These are phyloP conservation scores for Mormyrus hasselquistii DNA, from an alignment of 2,797 vertebrate species.

Conservation along the genomic window DNA sequence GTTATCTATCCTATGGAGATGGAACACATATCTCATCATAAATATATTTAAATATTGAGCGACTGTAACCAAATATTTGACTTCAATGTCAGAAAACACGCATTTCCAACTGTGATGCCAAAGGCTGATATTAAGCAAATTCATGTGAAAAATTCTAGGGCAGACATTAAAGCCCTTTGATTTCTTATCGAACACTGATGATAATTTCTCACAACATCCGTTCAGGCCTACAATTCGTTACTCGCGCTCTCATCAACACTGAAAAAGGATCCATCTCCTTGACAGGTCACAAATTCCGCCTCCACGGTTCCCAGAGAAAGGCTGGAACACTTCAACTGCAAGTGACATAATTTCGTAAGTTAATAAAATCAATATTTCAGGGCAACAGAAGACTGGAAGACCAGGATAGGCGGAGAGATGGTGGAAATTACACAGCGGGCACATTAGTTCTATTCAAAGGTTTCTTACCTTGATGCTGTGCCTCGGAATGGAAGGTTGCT, in stretches of 20 bases:
- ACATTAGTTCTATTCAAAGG: not conserved
- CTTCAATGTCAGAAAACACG: not conserved
- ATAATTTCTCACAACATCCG: not conserved
- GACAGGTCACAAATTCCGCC: not conserved
- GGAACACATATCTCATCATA: not conserved
- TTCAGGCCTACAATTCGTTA: not conserved
- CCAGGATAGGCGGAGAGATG: not conserved
- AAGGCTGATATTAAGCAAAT: not conserved
- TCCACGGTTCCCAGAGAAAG: not conserved
- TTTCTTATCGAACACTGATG: not conserved
- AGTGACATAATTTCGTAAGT: not conserved
- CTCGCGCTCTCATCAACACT: not conserved
- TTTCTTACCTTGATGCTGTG: not conserved
- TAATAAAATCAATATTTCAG: not conserved
- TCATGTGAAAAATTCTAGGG: not conserved
- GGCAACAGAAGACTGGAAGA: not conserved
- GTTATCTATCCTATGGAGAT: not conserved
- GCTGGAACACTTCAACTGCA: not conserved
- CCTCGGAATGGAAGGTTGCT: not conserved
- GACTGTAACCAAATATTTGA: not conserved
- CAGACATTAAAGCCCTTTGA: not conserved
- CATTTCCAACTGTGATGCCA: slow-evolving; percentile 4
- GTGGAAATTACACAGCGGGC: not conserved
- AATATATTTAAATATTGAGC: not conserved
- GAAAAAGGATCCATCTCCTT: not conserved